Percentiles rank a stretch among this genome's conserved stretches.
Conservation (phyloP, 2,888 invertebrate species). For the Geophilus truncorum region DNA sequence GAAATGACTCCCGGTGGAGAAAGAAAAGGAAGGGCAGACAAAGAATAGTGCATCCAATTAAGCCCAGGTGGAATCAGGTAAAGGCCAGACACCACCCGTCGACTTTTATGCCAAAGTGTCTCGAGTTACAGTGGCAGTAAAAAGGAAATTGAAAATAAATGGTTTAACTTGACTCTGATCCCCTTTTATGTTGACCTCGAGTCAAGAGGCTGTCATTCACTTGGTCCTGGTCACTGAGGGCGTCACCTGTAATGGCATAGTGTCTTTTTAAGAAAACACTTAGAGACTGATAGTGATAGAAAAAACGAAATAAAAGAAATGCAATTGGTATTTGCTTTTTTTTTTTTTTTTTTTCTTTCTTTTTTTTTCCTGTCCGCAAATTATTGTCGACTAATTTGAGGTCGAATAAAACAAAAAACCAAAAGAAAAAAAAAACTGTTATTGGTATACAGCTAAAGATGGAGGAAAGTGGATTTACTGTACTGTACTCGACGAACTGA, state of each 20-base stretch:
- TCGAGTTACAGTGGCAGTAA: background rate
- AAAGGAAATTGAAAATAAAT: constrained; percentile 4
- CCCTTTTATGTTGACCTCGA: background rate
- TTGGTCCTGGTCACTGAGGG: background rate
- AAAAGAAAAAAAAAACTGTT: no score
- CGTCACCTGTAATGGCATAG: background rate
- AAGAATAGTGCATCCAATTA: background rate
- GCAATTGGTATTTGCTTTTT: background rate
- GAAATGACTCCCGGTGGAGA: background rate
- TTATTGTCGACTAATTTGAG: no score
- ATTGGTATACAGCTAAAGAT: no score
- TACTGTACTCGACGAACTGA: no score
- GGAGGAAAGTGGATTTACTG: background rate
- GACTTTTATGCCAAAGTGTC: constrained; percentile 4
- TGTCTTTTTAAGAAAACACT: no score
- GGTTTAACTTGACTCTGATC: background rate
- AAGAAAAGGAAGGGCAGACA: background rate
- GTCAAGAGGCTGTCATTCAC: constrained; percentile 4
- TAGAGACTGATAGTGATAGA: no score
- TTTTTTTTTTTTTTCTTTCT: background rate
- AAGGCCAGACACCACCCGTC: constrained; percentile 4
- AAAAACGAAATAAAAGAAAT: background rate
- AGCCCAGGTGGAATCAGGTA: background rate
- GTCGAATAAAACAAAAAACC: background rate
- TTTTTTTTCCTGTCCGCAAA: no score